A percentile compares a stretch with the other conserved stretches of the same genome.
Evolutionary conservation across 2,888 invertebrate species (phyloP).

Genomic region (Sphinx pinastri): DNA sequence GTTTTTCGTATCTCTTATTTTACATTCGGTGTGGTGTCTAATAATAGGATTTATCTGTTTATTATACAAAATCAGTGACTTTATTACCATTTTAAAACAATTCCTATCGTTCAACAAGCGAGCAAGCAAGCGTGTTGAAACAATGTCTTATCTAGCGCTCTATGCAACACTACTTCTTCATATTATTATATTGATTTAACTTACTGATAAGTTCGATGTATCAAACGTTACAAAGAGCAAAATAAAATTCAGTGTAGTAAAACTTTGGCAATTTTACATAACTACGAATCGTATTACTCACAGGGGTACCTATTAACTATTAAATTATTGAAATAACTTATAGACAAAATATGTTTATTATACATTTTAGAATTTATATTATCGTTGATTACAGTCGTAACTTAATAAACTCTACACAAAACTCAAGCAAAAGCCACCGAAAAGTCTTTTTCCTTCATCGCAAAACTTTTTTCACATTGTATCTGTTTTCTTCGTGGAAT

Average conservation of each 20-base stretch:
- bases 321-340: background rate
- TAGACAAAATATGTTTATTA: constrained; percentile 17
- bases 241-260: too few relatives aligned
- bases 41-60: too few relatives aligned
- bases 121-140: too few relatives aligned
- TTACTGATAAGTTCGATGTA: too few relatives aligned
- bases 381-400: constrained; percentile 10
- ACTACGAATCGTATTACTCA: background rate
- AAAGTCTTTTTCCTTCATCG: constrained; percentile 3
- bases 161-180: too few relatives aligned
- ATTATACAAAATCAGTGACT: too few relatives aligned
- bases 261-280: too few relatives aligned
- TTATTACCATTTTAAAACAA: too few relatives aligned
- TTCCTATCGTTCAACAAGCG: too few relatives aligned
- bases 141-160: too few relatives aligned
- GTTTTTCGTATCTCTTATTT: background rate
- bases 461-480: background rate
- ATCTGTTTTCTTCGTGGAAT: background rate
- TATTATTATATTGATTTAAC: too few relatives aligned
- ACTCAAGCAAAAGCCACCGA: constrained; percentile 14
- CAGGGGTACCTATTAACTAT: background rate
- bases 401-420: constrained; percentile 14
- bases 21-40: background rate
- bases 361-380: constrained; percentile 19
- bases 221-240: too few relatives aligned